Percentiles rank a stretch among this genome's conserved stretches.
Conservation (phyloP, 2,888 invertebrate species). For the Willowsia nigromaculata region DNA sequence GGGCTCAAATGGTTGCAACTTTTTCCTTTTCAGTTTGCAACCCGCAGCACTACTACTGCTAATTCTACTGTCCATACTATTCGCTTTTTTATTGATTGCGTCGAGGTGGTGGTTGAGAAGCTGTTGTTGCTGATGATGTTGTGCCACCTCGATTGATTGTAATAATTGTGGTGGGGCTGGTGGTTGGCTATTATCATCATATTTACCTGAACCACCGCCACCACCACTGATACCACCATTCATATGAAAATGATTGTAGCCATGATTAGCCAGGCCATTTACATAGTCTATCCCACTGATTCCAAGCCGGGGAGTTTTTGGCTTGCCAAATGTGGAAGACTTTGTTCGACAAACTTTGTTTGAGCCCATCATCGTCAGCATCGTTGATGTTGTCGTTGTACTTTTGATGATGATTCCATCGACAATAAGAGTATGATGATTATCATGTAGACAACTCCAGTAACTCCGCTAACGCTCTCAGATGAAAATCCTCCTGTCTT, state of each 20-base stretch:
- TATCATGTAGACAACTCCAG: background rate
- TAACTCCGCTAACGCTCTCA: background rate
- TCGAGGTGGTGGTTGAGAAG: constrained; percentile 34
- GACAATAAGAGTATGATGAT: background rate
- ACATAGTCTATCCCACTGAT: constrained; percentile 61
- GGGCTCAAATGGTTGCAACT: constrained; percentile 57
- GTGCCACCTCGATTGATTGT: constrained; percentile 47
- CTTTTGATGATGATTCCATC: background rate
- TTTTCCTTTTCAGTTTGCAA: constrained; percentile 56
- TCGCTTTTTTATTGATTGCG: constrained; percentile 51
- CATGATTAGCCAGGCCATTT: constrained; percentile 58
- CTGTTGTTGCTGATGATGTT: constrained; percentile 25
- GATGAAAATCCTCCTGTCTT: background rate
- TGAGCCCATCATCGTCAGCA: constrained; percentile 61
- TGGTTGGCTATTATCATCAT: background rate
- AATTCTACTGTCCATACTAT: constrained; percentile 37
- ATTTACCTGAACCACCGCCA: background rate
- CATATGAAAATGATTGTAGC: constrained; percentile 65
- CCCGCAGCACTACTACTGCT: background rate
- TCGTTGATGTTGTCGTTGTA: background rate
- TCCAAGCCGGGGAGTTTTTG: constrained; percentile 56
- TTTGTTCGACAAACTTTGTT: constrained; percentile 45
- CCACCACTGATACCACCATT: constrained; percentile 16
- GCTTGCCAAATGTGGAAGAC: constrained; percentile 57
- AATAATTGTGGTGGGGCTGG: constrained; percentile 39